Conservation (phyloP, 1,140 invertebrate genomes). For the Nebria ingens region DNA sequence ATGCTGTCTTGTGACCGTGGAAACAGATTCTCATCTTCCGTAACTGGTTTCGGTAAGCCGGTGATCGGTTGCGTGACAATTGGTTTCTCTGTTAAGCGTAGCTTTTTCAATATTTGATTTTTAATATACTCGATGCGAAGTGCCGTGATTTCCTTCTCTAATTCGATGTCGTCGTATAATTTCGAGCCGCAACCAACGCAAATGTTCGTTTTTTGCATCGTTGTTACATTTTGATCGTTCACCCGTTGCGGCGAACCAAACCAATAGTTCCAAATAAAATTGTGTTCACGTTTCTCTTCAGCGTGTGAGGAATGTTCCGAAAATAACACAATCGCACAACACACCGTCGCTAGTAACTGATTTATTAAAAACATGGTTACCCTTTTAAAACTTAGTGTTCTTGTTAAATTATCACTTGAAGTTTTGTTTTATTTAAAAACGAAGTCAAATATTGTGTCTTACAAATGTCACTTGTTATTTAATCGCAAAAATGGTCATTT, state of each 20-base stretch:
- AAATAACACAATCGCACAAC: background rate
- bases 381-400: background rate
- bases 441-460: no score
- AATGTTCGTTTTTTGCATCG: background rate
- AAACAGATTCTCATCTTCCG: slow-evolving; percentile 42
- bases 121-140: slow-evolving; percentile 67
- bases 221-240: background rate
- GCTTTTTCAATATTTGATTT: slow-evolving; percentile 67
- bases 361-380: background rate
- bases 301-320: background rate
- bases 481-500: no score
- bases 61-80: slow-evolving; percentile 44
- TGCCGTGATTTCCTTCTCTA: slow-evolving; percentile 40
- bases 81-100: slow-evolving; percentile 61
- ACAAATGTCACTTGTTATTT: no score
- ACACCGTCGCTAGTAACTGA: background rate
- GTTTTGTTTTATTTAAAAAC: no score
- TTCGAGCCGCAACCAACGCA: background rate
- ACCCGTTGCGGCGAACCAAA: background rate
- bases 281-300: background rate
- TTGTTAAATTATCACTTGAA: background rate
- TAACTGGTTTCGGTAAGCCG: slow-evolving; percentile 55
- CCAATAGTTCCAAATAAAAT: background rate
- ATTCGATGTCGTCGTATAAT: background rate
- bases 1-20: slow-evolving; percentile 35